Conservation (phyloP, 2,113 vertebrate species). For the Galbula dea region DNA sequence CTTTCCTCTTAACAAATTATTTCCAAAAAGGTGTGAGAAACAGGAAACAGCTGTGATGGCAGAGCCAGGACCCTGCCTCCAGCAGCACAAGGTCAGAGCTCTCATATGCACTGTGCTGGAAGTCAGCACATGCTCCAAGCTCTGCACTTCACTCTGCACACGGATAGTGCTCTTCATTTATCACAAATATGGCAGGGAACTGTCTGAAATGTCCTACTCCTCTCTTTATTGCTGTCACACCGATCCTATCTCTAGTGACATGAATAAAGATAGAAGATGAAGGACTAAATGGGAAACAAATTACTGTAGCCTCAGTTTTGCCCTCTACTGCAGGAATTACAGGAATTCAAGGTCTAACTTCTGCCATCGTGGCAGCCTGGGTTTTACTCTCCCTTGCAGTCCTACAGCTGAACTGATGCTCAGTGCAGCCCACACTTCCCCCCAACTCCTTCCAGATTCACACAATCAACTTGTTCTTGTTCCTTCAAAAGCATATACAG, state of each 20-base stretch:
- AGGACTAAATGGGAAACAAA: slow-evolving; percentile 17
- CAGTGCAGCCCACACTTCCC: neutral
- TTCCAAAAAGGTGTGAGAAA: neutral
- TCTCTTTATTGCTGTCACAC: neutral
- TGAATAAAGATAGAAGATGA: neutral
- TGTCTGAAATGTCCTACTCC: neutral
- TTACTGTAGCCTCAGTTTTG: neutral
- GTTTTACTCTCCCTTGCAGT: neutral
- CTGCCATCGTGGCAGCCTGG: neutral
- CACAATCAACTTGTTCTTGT: neutral
- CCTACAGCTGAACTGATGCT: neutral
- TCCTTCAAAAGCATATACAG: neutral
- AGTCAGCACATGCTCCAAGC: accelerated
- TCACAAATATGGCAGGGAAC: neutral
- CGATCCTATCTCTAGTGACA: neutral
- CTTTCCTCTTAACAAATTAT: neutral
- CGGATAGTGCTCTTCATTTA: neutral
- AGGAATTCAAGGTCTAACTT: neutral
- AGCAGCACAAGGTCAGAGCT: neutral
- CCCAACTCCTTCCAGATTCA: neutral
- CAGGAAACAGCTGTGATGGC: neutral
- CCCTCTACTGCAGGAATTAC: neutral
- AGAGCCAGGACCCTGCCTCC: neutral
- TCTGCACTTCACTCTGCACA: neutral
- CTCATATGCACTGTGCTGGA: neutral